A percentile compares a stretch with the other conserved stretches of the same genome.
phyloP scores from a whole-genome alignment of 2,888 invertebrate species.

The Andricus quercusramuli region DNA sequence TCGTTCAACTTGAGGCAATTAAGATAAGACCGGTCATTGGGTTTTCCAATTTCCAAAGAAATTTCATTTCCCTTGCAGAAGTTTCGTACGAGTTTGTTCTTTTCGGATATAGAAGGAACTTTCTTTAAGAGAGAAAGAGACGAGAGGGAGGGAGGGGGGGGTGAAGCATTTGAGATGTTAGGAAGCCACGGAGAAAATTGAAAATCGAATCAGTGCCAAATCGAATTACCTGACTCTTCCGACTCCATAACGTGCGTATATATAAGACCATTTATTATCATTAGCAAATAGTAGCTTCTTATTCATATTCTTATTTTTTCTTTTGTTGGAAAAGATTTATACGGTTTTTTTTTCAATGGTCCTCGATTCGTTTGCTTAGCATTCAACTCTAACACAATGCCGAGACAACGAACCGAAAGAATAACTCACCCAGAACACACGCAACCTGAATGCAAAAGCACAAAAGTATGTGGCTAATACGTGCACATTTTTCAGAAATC shows the following conservation, averaged over 20 bases:
- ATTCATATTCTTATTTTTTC: constrained; percentile 61
- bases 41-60: constrained; percentile 55
- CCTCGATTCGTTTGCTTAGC: constrained; percentile 67
- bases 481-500: not conserved
- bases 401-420: constrained; percentile 75
- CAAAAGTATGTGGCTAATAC: constrained; percentile 40
- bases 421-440: constrained; percentile 73
- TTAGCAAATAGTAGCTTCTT: constrained; percentile 33
- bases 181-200: constrained; percentile 7
- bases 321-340: constrained; percentile 61
- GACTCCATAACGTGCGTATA: too few species aligned
- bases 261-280: too few species aligned
- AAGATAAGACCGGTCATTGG: constrained; percentile 55
- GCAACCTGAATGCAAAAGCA: constrained; percentile 67
- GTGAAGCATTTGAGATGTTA: not conserved
- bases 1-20: constrained; percentile 43
- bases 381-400: constrained; percentile 72
- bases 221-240: not conserved
- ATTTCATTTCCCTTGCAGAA: constrained; percentile 36
- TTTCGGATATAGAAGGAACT: constrained; percentile 34
- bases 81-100: constrained; percentile 27
- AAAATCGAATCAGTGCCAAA: constrained; percentile 7
- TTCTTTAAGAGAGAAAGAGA: constrained; percentile 1
- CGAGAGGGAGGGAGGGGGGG: too few species aligned
- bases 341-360: constrained; percentile 62